These are phyloP conservation scores for Tinea semifulvella DNA, from an alignment of 2,888 invertebrate genomes.

Conservation along the genomic window DNA sequence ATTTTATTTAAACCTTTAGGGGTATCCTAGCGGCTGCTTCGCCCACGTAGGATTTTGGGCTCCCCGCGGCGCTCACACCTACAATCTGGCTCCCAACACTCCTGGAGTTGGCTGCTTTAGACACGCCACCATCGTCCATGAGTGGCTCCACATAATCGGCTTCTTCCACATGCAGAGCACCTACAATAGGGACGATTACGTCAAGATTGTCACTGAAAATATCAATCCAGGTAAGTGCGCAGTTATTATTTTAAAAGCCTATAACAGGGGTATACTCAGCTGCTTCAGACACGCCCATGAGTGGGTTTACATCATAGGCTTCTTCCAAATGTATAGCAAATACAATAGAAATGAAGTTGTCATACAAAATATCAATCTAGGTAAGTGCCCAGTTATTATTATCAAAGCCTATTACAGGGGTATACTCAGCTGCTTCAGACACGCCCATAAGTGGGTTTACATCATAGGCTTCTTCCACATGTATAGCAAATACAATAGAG, in stretches of 20 bases:
- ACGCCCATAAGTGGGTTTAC: slow-evolving; percentile 76
- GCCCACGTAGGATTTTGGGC: slow-evolving; percentile 50
- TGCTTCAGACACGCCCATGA: slow-evolving; percentile 77
- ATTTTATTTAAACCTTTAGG: slow-evolving; percentile 27
- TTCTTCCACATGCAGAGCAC: slow-evolving; percentile 60
- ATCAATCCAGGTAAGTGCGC: slow-evolving; percentile 65
- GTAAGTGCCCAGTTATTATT: too few species aligned
- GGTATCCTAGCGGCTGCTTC: slow-evolving; percentile 40
- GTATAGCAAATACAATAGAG: slow-evolving; percentile 51
- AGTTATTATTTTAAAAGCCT: too few species aligned
- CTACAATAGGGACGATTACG: slow-evolving; percentile 54
- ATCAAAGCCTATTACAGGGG: too few species aligned
- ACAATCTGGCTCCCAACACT: slow-evolving; percentile 56
- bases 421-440: slow-evolving; percentile 67
- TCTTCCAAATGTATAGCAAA: slow-evolving; percentile 58
- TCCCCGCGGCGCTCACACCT: slow-evolving; percentile 47
- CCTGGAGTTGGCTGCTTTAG: slow-evolving; percentile 66
- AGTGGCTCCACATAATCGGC: slow-evolving; percentile 67
- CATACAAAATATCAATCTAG: too few species aligned
- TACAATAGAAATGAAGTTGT: slow-evolving; percentile 62
- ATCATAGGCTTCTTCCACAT: slow-evolving; percentile 57
- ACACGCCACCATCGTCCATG: slow-evolving; percentile 78
- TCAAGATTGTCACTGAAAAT: slow-evolving; percentile 76
- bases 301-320: slow-evolving; percentile 63
- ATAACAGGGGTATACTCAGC: too few species aligned